Conservation (phyloP, 2,888 invertebrate species). For the Lacanobia wlatinum region DNA sequence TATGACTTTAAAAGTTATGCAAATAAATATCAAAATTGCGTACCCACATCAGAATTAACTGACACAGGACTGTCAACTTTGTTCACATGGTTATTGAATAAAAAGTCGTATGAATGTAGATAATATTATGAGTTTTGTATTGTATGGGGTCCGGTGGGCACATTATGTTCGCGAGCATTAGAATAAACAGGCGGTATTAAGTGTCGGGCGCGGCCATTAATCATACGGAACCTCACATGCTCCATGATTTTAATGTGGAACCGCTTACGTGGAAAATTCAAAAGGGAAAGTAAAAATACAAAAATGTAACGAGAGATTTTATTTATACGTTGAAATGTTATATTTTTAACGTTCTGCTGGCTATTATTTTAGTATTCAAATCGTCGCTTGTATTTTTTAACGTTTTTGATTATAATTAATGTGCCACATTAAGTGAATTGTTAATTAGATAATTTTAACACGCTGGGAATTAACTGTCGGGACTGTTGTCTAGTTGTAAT, state of each 20-base stretch:
- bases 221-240: constrained; percentile 74
- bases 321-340: constrained; percentile 55
- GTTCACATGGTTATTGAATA: constrained; percentile 32
- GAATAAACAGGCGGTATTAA: constrained; percentile 76
- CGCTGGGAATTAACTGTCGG: constrained; percentile 22
- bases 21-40: constrained; percentile 36
- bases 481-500: constrained; percentile 8
- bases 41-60: not conserved
- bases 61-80: constrained; percentile 53
- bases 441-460: constrained; percentile 35
- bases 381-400: constrained; percentile 48
- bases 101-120: constrained; percentile 49
- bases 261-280: constrained; percentile 74
- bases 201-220: constrained; percentile 74
- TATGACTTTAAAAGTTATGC: constrained; percentile 29
- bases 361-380: constrained; percentile 64
- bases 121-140: constrained; percentile 37
- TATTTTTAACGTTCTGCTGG: constrained; percentile 43
- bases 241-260: constrained; percentile 75
- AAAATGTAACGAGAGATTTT: constrained; percentile 60
- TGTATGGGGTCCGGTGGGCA: constrained; percentile 57
- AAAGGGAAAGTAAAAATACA: constrained; percentile 64
- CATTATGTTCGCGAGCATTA: constrained; percentile 69
- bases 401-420: constrained; percentile 48
- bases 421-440: constrained; percentile 35